These are phyloP conservation scores for Agrochola lychnidis DNA, from an alignment of 2,888 invertebrate genomes.

Conservation along the genomic window DNA sequence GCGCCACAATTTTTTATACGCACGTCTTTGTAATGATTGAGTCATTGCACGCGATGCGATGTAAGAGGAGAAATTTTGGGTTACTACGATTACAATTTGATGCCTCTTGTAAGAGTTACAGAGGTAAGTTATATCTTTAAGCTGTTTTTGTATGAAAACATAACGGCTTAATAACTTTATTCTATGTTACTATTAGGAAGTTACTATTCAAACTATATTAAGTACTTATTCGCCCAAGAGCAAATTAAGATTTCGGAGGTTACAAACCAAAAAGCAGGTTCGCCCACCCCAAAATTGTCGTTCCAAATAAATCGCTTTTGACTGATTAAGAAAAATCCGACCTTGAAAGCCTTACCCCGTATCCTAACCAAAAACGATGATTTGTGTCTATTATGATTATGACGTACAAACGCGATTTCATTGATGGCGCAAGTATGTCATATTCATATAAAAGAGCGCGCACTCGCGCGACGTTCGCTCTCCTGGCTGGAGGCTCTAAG, in stretches of 20 bases:
- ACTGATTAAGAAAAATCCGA: background rate
- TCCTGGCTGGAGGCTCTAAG: too few relatives aligned
- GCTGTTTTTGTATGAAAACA: background rate
- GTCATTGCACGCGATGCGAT: slow-evolving; percentile 19
- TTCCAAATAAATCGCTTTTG: slow-evolving; percentile 1
- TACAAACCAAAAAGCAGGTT: background rate
- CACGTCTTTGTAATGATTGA: slow-evolving; percentile 22
- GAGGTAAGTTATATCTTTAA: background rate
- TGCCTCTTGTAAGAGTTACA: background rate
- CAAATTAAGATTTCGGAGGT: background rate
- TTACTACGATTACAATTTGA: background rate
- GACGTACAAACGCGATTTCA: background rate
- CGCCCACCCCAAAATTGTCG: background rate
- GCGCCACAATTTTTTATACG: slow-evolving; percentile 32
- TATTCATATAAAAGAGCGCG: background rate
- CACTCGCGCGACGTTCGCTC: background rate
- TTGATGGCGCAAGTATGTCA: background rate
- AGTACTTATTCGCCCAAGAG: background rate
- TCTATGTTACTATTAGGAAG: background rate
- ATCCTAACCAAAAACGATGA: background rate
- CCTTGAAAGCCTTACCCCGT: background rate
- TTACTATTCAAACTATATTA: background rate
- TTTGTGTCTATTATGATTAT: background rate
- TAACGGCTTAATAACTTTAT: background rate
- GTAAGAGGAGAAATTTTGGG: slow-evolving; percentile 38